Base-by-base conservation (phyloP, 1,140 invertebrate species). In the Uloborus diversus region DNA sequence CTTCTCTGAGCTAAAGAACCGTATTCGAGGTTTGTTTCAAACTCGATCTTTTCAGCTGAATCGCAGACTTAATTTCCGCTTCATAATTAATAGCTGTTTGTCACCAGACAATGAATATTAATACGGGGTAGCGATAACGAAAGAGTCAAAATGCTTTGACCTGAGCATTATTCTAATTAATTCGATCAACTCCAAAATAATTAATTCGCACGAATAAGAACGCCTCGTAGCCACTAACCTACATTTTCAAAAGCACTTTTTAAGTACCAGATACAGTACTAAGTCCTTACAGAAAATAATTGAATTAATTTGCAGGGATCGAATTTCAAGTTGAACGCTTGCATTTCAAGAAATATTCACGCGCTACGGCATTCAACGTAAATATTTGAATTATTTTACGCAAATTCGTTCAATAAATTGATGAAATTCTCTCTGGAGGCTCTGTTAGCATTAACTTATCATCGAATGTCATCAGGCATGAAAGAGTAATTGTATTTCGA, bases 61-160 rank as follows among this genome's bases (percentile, higher is more conserved):
- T 57, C 57, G 49, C 32, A 33, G 35, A 78, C 61, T 78, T 78
- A 78, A 78, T 78, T 78, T 78, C 73, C 62, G 73, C 42, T 65
- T 32, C 59, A 57, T 62, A 78, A 78, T 78, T 78, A 78, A 78
- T 78, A 64, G 59, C 61, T 37, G 30, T 66, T 65, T 78, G 62
- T 78, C 73, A 65, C 73, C 56, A 33, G 61, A 56, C 49, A 78
- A 78, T 64, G 57, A 62, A 64, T 64, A 75, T 78, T 65, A 78
- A 78, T 78, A 28, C 57, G 61, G 62, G 37, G 28, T 61, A 27
- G 49, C 61, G 61, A 35, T 66, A 56, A 78, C 73, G 66, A 78
- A 78, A 66, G 73, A 78, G 73, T 64, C 73, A 65, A 78, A 75
- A 78, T 78, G 62, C 61, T 78, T 78, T 78, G 73, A 78, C 73